phyloP scores from a whole-genome alignment of 2,797 vertebrate species.

The Sciaenops ocellatus region DNA sequence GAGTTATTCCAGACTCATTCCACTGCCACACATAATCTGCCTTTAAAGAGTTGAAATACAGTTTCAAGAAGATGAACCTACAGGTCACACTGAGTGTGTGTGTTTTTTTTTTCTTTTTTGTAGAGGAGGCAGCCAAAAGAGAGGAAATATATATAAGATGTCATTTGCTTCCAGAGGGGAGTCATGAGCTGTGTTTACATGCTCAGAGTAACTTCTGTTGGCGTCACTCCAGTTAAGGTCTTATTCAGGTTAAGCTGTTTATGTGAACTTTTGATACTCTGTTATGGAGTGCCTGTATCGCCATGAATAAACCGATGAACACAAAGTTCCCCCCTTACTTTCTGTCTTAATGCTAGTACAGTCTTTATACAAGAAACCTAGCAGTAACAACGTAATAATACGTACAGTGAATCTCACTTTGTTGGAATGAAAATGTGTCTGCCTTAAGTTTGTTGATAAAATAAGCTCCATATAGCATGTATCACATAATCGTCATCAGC shows the following conservation, averaged over 20 bases:
- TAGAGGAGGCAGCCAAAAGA: conserved; percentile 26
- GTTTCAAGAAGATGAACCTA: conserved; percentile 9
- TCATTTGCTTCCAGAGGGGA: conserved; percentile 27
- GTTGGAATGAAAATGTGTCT: background rate
- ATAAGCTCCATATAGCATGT: background rate
- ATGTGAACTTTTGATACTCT: conserved; percentile 35
- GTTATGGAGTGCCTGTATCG: conserved; percentile 14
- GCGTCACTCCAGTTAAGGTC: conserved; percentile 4
- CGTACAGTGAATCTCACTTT: conserved; percentile 8
- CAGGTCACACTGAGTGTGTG: no score
- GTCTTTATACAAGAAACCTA: background rate
- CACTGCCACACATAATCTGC: conserved; percentile 19
- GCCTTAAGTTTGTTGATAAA: conserved; percentile 13
- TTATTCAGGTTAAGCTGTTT: conserved; percentile 41
- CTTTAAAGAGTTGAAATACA: conserved; percentile 22
- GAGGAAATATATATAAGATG: conserved; percentile 21
- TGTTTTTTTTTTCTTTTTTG: conserved; percentile 9
- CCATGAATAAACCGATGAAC: conserved; percentile 37
- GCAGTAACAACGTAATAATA: background rate
- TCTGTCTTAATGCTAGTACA: background rate
- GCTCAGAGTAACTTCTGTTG: conserved; percentile 22
- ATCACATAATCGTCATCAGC: background rate
- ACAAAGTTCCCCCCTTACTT: conserved; percentile 1
- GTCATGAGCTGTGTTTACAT: conserved; percentile 27
- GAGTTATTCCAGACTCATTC: conserved; percentile 31